Percentiles rank a stretch among this genome's conserved stretches.
phyloP scores from a whole-genome alignment of 2,888 invertebrate genomes.

The Melieria crassipennis region DNA sequence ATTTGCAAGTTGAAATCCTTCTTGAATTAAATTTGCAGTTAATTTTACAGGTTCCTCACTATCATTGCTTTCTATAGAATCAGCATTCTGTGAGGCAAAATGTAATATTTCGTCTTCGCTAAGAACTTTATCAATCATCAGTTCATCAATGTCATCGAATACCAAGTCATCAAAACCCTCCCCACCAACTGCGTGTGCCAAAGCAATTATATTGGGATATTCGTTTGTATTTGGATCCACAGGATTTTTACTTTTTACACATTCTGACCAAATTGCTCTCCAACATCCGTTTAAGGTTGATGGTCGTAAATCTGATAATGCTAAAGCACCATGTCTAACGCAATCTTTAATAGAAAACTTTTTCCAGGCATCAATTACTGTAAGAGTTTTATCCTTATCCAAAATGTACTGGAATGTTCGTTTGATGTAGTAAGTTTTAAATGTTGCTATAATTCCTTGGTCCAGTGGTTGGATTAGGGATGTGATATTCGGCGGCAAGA shows the following conservation, averaged over 20 bases:
- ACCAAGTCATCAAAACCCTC: constrained; percentile 50
- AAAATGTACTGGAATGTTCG: constrained; percentile 38
- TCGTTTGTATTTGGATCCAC: constrained; percentile 43
- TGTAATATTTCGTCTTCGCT: constrained; percentile 47
- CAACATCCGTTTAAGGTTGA: constrained; percentile 47
- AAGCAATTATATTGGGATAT: constrained; percentile 44
- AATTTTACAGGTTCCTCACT: constrained; percentile 35
- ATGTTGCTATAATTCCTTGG: constrained; percentile 45
- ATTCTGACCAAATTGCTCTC: constrained; percentile 47
- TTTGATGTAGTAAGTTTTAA: constrained; percentile 36
- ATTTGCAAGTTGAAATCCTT: constrained; percentile 46
- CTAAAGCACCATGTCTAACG: too few species aligned
- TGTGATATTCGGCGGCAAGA: constrained; percentile 51
- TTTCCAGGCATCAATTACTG: constrained; percentile 42
- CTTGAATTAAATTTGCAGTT: constrained; percentile 38
- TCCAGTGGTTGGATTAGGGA: constrained; percentile 49
- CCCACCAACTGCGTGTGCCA: constrained; percentile 47
- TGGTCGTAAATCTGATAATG: constrained; percentile 42
- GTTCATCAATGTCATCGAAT: constrained; percentile 47
- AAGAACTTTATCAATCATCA: constrained; percentile 46
- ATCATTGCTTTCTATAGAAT: constrained; percentile 40
- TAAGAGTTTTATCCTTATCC: constrained; percentile 35
- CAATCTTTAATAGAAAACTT: too few species aligned
- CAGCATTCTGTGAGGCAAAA: constrained; percentile 37
- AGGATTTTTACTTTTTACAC: constrained; percentile 47